Base-by-base conservation (phyloP, 2,888 invertebrate species). In the Caenorhabditis zanzibari region DNA sequence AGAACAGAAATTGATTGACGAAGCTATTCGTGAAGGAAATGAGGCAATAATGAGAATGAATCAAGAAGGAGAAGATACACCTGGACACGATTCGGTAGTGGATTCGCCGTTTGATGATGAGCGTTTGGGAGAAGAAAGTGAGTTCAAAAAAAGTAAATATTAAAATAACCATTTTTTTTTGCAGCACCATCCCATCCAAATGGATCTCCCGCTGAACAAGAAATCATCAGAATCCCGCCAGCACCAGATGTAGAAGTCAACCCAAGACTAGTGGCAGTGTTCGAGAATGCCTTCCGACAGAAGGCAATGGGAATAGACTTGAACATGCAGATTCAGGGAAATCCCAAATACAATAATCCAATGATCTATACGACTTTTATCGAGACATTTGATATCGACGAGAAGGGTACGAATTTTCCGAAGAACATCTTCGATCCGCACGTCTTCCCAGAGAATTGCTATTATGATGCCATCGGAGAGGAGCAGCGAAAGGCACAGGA, bases 331-430 rank as follows among this genome's bases (percentile, higher is more conserved):
- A 76, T 87, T 16, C 87, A 87, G 38, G 54, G 66, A 2, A 76
- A 66, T 38, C 74, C 80, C 12, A 80, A 84, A 24, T 88, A 85
- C 77, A 77, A 80, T 41, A 88, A 88, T 68, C 88, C 88, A 16
- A 86, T 87, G 68, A 87, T 86, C 71, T 88, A 88, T 72, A 85
- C 85, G 28, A 66, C 80, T 10, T 88, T 88, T 80, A 88, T 88
- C n/a, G 84, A 86, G 58, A 41, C 59, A 4, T 85, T 83, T 41
- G 82, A 86, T 16, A 79, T 88, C n/a, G 82, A 88, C 35, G 87
- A 87, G 44, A 87, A 85, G 76, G 87, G 88, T 1, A 83, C 88
- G 10, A 88, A 88, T 41, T 88, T 87, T 68, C 49, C 84, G 0
- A 56, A 52, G 10, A 71, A 71, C 44, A 81, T 87, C 6, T 88